Conservation (phyloP, 2,113 vertebrate species). For the Podarcis cretensis region DNA sequence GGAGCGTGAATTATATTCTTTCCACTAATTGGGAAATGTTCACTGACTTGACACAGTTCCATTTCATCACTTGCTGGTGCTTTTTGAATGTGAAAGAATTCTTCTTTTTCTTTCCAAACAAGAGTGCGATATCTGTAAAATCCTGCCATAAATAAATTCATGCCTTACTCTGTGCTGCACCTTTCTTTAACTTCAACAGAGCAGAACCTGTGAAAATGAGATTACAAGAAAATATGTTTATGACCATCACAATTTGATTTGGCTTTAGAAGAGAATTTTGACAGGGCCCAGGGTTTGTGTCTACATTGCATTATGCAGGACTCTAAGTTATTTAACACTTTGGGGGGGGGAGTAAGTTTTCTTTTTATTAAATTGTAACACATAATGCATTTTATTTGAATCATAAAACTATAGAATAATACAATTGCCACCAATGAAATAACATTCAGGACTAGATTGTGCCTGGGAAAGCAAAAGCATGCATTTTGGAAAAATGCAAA, state of each 20-base stretch:
- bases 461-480: background rate
- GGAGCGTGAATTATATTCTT: background rate
- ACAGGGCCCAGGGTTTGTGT: background rate
- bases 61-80: background rate
- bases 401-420: slow-evolving; percentile 6
- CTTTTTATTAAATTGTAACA: slow-evolving; percentile 19
- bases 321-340: slow-evolving; percentile 14
- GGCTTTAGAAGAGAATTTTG: slow-evolving; percentile 7
- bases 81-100: background rate
- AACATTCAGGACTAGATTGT: background rate
- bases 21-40: background rate
- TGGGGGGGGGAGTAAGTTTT: background rate
- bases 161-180: background rate
- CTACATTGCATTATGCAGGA: background rate
- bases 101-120: background rate
- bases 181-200: background rate
- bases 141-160: background rate
- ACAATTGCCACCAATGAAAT: background rate
- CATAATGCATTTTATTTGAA: slow-evolving; percentile 14
- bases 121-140: background rate
- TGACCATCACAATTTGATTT: background rate
- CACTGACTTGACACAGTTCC: background rate
- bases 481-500: background rate
- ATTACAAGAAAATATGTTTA: slow-evolving; percentile 4
- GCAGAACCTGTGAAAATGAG: slow-evolving; percentile 15